Percentiles rank a stretch among this genome's conserved stretches.
Conservation (phyloP, 2,888 invertebrate species). For the Lamellibrachia columna region DNA sequence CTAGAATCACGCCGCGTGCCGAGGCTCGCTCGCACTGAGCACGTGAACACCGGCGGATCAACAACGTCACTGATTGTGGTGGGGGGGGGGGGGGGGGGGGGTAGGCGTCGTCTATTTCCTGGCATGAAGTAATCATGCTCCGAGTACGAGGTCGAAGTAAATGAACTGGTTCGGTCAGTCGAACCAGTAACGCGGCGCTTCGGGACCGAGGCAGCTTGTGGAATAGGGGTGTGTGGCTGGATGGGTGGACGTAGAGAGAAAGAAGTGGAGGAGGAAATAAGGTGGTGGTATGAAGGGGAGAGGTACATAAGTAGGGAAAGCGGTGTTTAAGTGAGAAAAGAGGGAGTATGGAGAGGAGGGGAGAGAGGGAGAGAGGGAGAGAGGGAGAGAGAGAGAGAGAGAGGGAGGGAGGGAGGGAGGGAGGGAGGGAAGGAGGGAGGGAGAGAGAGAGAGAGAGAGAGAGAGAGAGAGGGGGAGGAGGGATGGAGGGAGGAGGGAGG, state of each 20-base stretch:
- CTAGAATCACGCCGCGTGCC: background rate
- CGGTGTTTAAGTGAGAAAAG: background rate
- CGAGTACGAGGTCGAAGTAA: background rate
- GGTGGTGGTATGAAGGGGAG: background rate
- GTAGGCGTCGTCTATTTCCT: background rate
- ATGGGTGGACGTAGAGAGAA: background rate
- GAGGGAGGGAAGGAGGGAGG: background rate
- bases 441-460: background rate
- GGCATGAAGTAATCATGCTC: slow-evolving; percentile 4
- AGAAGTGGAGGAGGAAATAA: background rate
- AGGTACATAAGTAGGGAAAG: background rate
- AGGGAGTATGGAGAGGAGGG: background rate
- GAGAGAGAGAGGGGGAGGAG: too few relatives aligned
- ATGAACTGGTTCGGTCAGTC: background rate
- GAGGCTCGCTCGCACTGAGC: background rate
- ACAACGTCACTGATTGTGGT: background rate
- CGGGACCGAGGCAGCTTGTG: background rate
- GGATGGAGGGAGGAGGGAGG: too few relatives aligned
- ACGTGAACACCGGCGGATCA: background rate
- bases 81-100: background rate
- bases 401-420: background rate
- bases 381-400: background rate
- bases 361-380: background rate
- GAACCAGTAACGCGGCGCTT: background rate
- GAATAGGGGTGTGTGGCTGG: background rate